Evolutionary conservation across 2,113 vertebrate genomes (phyloP).

Genomic region (Dicentrarchus labrax): DNA sequence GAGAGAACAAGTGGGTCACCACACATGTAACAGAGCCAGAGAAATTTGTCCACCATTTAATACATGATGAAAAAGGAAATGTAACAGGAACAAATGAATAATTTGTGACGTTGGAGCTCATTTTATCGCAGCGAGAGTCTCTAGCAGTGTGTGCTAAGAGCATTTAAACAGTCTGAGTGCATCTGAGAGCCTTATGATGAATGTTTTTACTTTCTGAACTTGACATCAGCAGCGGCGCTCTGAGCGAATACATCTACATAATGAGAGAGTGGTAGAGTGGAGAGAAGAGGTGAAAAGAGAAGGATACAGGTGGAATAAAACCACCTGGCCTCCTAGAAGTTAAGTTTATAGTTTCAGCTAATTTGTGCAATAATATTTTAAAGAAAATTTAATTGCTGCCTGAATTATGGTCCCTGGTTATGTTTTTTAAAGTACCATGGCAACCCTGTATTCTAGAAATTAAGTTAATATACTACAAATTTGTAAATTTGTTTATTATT

Average conservation of each 20-base stretch:
- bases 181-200: constrained; percentile 8
- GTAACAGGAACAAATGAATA: constrained; percentile 16
- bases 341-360: no score
- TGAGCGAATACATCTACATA: neutral
- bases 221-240: constrained; percentile 23
- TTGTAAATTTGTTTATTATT: no score
- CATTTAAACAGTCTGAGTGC: constrained; percentile 32
- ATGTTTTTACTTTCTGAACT: constrained; percentile 30
- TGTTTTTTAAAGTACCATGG: no score
- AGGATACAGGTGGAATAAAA: neutral
- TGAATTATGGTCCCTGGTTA: no score
- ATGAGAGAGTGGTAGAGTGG: constrained; percentile 19
- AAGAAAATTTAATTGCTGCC: no score
- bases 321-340: neutral
- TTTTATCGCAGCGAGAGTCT: neutral
- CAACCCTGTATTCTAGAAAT: no score
- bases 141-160: constrained; percentile 4
- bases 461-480: no score
- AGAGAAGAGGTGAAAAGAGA: neutral
- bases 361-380: no score
- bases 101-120: constrained; percentile 20
- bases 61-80: neutral
- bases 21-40: neutral
- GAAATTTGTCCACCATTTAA: neutral
- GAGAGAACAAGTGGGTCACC: neutral